Conservation (phyloP, 2,888 invertebrate species). For the Drosophila pseudotakahashii region DNA sequence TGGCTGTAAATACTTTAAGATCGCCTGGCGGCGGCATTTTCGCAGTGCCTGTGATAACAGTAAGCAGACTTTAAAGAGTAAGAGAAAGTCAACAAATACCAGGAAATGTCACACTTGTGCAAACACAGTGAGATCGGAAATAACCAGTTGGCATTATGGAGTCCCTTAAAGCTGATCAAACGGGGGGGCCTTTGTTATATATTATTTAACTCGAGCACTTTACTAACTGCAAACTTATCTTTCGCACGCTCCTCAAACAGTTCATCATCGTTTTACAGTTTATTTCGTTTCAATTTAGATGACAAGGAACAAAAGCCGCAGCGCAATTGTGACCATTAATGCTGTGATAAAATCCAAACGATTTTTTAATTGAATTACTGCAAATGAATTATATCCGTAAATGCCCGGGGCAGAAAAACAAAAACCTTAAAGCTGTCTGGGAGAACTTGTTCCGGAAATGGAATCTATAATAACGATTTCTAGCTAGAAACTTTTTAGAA, state of each 20-base stretch:
- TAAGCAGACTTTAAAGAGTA: conserved; percentile 12
- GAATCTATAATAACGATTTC: not conserved
- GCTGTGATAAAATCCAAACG: conserved; percentile 41
- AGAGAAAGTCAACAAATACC: conserved; percentile 12
- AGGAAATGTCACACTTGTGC: conserved; percentile 42
- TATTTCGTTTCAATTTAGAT: conserved; percentile 28
- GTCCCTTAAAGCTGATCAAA: conserved; percentile 15
- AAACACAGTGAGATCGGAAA: conserved; percentile 34
- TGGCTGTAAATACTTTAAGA: conserved; percentile 36
- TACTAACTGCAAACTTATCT: conserved; percentile 20
- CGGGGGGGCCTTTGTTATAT: conserved; percentile 14
- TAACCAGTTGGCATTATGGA: conserved; percentile 26
- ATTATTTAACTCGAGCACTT: conserved; percentile 2
- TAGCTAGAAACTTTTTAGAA: not conserved
- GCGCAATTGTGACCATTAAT: conserved; percentile 39
- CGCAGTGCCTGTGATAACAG: conserved; percentile 27
- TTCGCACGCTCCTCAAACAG: conserved; percentile 25
- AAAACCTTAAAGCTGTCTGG: conserved; percentile 25
- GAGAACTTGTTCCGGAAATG: conserved; percentile 49
- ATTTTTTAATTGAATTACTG: conserved; percentile 52
- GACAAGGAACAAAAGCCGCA: conserved; percentile 22
- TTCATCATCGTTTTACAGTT: conserved; percentile 29
- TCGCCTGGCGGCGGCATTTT: conserved; percentile 28
- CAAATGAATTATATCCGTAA: conserved; percentile 30
- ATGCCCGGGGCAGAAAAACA: conserved; percentile 9